Evolutionary conservation across 2,113 vertebrate species (phyloP), one percentile per base, ranked within the genome.

Genomic region (Amazona guildingii): DNA sequence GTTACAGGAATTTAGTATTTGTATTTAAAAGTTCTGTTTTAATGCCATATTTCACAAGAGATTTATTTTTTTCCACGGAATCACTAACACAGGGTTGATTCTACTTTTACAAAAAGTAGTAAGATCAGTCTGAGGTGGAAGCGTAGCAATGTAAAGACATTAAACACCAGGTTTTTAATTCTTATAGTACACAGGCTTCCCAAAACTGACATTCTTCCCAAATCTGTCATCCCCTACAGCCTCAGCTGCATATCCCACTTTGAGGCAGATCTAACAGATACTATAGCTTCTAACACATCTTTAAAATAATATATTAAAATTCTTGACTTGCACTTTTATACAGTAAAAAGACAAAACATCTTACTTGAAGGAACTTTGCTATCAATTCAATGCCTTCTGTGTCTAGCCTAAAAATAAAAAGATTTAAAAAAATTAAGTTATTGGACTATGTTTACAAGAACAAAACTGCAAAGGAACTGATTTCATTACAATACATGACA

Each of bases 361-460:
- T 98, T 98, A 99, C 99, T 98, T 98, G 99, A 97, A 99, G 98
- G 97, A 99, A 99, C 83, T 98, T 98, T 39, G 98, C 98, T 98
- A 99, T 98, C 98, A 99, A 97, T 94, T 99, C 99, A 80, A 99
- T 99, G 97, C 99, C 99, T 98, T 99, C 99, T 1, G 98, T 97
- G 89, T 99, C 99, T 98, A 99, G 97, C 97, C 99, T 99, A 96
- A 87, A 98, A 97, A 94, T 7, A 95, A 97, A 62, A 96, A 95
- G 14, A 96, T 96, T n/a, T 70, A 9, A 2, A 37, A 82, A 70
- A 83, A 89, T 68, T 94, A 80, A 49, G 73, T 96, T 75, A 62
- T 14, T 77, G 39, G 89, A 87, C 46, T 70, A 2, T 7, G 62
- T 48, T 96, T 73, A 62, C 2, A 6, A 27, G 72, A 83, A 59